Base-by-base conservation (phyloP, 2,113 vertebrate genomes). In the Nesogale talazaci region DNA sequence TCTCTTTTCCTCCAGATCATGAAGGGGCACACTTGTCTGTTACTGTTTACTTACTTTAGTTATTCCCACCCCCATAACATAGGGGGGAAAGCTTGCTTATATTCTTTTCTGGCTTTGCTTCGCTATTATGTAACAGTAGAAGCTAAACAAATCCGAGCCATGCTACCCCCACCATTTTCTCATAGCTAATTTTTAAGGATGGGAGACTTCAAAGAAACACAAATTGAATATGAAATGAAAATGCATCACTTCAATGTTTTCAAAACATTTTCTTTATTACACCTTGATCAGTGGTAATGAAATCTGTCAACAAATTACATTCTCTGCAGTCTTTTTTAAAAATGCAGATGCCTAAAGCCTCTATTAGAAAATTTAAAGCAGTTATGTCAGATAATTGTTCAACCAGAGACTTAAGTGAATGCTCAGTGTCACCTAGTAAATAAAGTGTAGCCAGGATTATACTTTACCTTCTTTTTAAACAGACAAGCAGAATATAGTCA, bases 201-300 rank as follows among this genome's bases (percentile, higher is more conserved):
- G 2, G 29, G 75, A 82, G 31, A 23, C 11, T 29, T 4, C 36
- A 67, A 77, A 2, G n/a, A 40, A 72, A 69, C 76, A n/a, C 6
- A 92, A 75, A 83, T 2, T 29, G 6, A 46, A 70, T 16, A 70
- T 52, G 52, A 85, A 92, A 81, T 80, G 46, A 91, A 94, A 77
- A 80, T 31, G 70, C 0, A 2, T 40, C 40, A 29, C 75, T 93
- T 88, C 91, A 23, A 74, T 67, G 61, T 84, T 72, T 94, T 27
- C 3, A 42, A 65, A 76, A 16, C 40, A 20, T 89, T 38, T 61
- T 76, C 59, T 70, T 83, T 38, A 56, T 63, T 67, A 40, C 22
- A 31, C 31, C 31, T 70, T 2, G 20, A 83, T 89, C 46, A 52
- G 19, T 86, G 70, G 15, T 46, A 46, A 10, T 46, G 42, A 46